Evolutionary conservation across 2,888 invertebrate species (phyloP).

Genomic region (Antheraea yamamai): DNA sequence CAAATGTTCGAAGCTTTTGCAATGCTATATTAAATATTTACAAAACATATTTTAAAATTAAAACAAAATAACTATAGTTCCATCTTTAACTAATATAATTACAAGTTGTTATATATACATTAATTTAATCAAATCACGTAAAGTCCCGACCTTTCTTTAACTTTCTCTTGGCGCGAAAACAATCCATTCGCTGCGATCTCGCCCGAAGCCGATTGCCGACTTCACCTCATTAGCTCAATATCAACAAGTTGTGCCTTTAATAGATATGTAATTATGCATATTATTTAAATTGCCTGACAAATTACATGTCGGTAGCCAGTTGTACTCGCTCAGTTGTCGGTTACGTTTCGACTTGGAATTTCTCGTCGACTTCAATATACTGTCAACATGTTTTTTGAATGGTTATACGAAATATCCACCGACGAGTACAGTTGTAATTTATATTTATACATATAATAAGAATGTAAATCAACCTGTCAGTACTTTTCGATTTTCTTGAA

Average conservation of each 20-base stretch:
- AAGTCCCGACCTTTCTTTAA: slow-evolving; percentile 39
- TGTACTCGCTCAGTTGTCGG: slow-evolving; percentile 72
- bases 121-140: slow-evolving; percentile 20
- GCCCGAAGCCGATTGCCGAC: slow-evolving; percentile 45
- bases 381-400: slow-evolving; percentile 48
- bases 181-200: slow-evolving; percentile 31
- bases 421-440: neutral
- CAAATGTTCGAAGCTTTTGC: no score
- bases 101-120: neutral
- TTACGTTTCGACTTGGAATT: slow-evolving; percentile 70
- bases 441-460: neutral
- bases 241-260: slow-evolving; percentile 77
- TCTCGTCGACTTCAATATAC: slow-evolving; percentile 60
- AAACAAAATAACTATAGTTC: neutral
- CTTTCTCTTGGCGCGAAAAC: slow-evolving; percentile 53
- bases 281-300: slow-evolving; percentile 81
- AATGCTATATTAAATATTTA: no score
- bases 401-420: slow-evolving; percentile 26
- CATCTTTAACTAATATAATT: neutral
- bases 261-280: slow-evolving; percentile 80
- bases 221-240: slow-evolving; percentile 75
- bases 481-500: no score
- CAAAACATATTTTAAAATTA: neutral
- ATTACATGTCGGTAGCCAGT: slow-evolving; percentile 74
- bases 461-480: no score